phyloP scores from a whole-genome alignment of 2,113 vertebrate species.

The Xiphias gladius region DNA sequence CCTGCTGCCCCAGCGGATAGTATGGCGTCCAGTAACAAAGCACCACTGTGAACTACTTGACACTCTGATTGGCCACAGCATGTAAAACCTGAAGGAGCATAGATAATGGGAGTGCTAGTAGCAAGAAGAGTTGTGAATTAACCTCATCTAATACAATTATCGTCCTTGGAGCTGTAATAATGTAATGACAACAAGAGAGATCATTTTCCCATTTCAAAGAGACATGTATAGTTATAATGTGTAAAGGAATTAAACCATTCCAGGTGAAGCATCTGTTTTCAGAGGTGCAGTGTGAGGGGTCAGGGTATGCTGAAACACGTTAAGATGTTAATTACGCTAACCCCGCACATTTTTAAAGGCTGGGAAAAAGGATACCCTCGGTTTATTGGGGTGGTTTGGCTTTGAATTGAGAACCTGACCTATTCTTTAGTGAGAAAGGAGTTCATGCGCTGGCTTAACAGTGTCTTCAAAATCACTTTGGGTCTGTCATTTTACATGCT shows the following conservation, averaged over 20 bases:
- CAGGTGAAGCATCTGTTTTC: constrained; percentile 79
- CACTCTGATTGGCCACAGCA: constrained; percentile 20
- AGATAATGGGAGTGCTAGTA: constrained; percentile 20
- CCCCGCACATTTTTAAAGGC: constrained; percentile 53
- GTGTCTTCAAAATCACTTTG: constrained; percentile 46
- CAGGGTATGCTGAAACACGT: constrained; percentile 75
- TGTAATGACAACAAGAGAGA: constrained; percentile 17
- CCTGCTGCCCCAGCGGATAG: constrained; percentile 10
- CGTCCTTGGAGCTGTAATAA: constrained; percentile 8
- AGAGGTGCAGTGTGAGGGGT: constrained; percentile 67
- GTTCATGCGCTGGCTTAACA: constrained; percentile 49
- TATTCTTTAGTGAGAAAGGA: constrained; percentile 50
- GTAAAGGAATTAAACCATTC: constrained; percentile 54
- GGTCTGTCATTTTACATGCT: constrained; percentile 30
- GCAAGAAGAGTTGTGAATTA: background rate
- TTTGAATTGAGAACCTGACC: constrained; percentile 68
- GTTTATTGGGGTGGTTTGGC: constrained; percentile 71
- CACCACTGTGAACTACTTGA: constrained; percentile 21
- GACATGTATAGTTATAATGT: constrained; percentile 11
- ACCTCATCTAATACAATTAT: background rate
- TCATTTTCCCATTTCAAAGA: constrained; percentile 15
- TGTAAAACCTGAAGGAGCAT: constrained; percentile 32
- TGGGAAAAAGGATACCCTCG: constrained; percentile 69
- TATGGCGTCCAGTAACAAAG: constrained; percentile 9
- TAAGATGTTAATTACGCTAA: constrained; percentile 74